Base-by-base conservation (phyloP, 1,140 invertebrate species). In the Lineus longissimus region DNA sequence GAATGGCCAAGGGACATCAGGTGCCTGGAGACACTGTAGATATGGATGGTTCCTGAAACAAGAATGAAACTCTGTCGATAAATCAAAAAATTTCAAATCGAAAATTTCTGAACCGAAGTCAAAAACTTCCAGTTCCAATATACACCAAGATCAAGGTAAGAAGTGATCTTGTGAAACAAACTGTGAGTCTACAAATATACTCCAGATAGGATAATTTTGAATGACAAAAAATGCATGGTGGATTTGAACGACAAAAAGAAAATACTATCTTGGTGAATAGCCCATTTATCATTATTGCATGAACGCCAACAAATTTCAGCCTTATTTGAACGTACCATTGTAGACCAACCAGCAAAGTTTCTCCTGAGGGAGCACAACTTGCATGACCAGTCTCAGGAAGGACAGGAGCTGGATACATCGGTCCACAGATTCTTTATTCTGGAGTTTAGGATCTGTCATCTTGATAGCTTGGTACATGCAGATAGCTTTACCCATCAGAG, bases 1-100 rank as follows among this genome's bases (percentile, higher is more conserved):
- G 75, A 77, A 60, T 80, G 74, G 17, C 80, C 80, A 45, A 78
- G 63, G 57, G 71, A 72, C 79, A 82, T 81, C 40, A 82, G 61
- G 57, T 78, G 73, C 56, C 76, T 65, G 25, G 75, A 75, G 33
- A 82, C 76, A 56, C 68, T 79, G 70, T 81, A 82, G 41, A 82
- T 76, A 51, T 79, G 79, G 17, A 82, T 68, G 19, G 76, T 80
- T 41, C 77, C 79, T 79, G 67, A 43, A 69, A 70, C 27, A 33
- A 36, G 33, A 56, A 62, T 9, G n/a, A 51, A 51, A 7, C 33
- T 7, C 4, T 7, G 33, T 7, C 4, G 15, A 36, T 7, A 7
- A 7, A 36, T 36, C 33, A 36, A 4, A 36, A 36, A 36, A 36
- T 36, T 15, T 15, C 4, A 7, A 15, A 36, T 36, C 33, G 33